Conservation (phyloP, 1,140 invertebrate genomes). For the Nymphalis io region DNA sequence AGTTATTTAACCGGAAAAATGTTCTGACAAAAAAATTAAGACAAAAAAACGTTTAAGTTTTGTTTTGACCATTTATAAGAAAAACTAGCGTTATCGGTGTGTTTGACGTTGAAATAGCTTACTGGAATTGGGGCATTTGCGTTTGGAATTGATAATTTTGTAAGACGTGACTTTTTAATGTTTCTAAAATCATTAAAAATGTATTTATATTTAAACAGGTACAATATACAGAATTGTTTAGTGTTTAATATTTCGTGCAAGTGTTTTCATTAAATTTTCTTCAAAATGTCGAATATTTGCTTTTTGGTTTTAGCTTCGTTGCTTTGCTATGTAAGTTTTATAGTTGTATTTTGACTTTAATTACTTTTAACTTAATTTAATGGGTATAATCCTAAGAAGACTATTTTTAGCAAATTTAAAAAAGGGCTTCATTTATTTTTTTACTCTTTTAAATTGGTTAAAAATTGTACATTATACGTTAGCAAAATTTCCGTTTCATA, state of each 20-base stretch:
- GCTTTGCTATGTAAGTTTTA: conserved; percentile 24
- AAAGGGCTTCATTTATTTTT: no score
- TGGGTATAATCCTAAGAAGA: no score
- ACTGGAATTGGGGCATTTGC: conserved; percentile 12
- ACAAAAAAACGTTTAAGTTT: not conserved
- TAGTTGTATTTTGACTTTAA: not conserved
- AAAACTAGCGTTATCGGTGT: conserved; percentile 13
- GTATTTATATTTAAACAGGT: conserved; percentile 30
- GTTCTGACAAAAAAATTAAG: not conserved
- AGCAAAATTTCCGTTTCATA: no score
- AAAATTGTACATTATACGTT: no score
- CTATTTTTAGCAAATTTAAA: no score
- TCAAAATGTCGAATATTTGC: conserved; percentile 20
- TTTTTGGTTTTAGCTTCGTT: conserved; percentile 5
- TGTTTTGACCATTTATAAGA: not conserved
- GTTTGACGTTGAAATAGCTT: conserved; percentile 13
- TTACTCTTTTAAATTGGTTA: no score
- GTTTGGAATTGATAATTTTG: conserved; percentile 16
- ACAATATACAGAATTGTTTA: conserved; percentile 2
- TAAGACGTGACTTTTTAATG: conserved; percentile 20
- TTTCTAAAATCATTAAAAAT: conserved; percentile 19
- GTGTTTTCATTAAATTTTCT: not conserved
- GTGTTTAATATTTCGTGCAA: conserved; percentile 10
- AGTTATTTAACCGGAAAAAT: no score
- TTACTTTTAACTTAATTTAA: no score